Evolutionary conservation across 2,797 vertebrate species (phyloP).

Genomic region (Rhabdomys pumilio): DNA sequence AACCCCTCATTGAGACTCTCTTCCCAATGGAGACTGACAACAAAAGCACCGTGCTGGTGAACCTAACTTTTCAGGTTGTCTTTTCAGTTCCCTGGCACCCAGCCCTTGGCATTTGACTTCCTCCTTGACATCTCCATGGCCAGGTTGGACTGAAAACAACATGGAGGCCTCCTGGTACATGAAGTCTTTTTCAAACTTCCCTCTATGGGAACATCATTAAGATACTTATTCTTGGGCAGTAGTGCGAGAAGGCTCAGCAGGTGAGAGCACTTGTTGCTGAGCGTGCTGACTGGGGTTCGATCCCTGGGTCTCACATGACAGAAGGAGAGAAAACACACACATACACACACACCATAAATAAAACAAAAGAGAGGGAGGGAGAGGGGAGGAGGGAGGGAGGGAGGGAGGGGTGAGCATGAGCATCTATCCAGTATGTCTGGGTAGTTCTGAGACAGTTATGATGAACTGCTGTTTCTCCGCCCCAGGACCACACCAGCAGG

Average conservation of each 20-base stretch:
- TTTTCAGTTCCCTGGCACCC: neutral
- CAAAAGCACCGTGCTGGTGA: neutral
- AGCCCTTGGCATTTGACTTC: neutral
- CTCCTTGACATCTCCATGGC: neutral
- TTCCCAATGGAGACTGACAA: neutral
- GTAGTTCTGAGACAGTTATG: neutral
- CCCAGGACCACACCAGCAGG: neutral
- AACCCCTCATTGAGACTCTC: neutral
- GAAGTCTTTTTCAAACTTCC: neutral
- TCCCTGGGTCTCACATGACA: neutral
- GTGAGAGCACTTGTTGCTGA: neutral
- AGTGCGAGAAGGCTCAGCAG: too few relatives aligned
- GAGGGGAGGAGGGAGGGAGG: too few relatives aligned
- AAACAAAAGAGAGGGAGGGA: neutral
- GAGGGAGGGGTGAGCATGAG: neutral
- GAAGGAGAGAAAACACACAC: neutral
- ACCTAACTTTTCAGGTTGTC: neutral
- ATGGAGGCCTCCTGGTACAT: neutral
- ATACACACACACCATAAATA: neutral
- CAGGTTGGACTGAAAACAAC: neutral
- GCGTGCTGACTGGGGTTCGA: neutral
- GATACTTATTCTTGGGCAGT: too few relatives aligned
- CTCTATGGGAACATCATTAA: neutral
- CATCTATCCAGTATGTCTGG: neutral
- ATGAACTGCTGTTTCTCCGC: neutral